Evolutionary conservation across 2,888 invertebrate species (phyloP).

Genomic region (Hipparchia sbordonii): DNA sequence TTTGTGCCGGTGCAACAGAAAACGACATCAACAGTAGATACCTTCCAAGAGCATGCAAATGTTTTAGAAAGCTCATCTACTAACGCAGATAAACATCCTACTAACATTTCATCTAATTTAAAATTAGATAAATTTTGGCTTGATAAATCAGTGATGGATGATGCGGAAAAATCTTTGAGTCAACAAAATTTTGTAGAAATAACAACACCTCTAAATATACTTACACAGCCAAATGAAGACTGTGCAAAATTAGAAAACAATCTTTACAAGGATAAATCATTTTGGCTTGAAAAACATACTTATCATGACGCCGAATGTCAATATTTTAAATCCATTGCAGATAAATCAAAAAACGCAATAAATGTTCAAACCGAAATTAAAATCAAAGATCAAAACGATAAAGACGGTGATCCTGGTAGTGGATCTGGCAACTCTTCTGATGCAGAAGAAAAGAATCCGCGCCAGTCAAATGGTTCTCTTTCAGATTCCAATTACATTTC

Average conservation of each 20-base stretch:
- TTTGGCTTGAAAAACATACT: slow-evolving; percentile 84
- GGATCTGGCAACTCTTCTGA: slow-evolving; percentile 82
- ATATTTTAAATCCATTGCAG: slow-evolving; percentile 81
- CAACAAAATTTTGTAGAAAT: slow-evolving; percentile 35
- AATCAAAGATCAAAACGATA: slow-evolving; percentile 79
- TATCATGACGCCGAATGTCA: slow-evolving; percentile 87
- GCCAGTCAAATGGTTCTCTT: slow-evolving; percentile 53
- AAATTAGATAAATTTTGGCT: slow-evolving; percentile 84
- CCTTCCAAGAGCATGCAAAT: slow-evolving; percentile 11
- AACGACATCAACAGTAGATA: slow-evolving; percentile 10
- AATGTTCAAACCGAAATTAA: slow-evolving; percentile 50
- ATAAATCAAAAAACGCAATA: slow-evolving; percentile 61
- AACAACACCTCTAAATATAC: slow-evolving; percentile 33
- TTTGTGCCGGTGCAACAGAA: background rate
- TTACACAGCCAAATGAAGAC: background rate
- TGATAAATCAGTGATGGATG: slow-evolving; percentile 67
- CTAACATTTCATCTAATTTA: slow-evolving; percentile 64
- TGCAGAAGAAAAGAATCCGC: slow-evolving; percentile 59
- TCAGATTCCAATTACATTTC: slow-evolving; percentile 85
- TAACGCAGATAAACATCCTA: slow-evolving; percentile 55
- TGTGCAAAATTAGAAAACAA: slow-evolving; percentile 54
- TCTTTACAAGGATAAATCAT: slow-evolving; percentile 73
- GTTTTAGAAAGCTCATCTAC: slow-evolving; percentile 41
- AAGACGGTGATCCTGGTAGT: slow-evolving; percentile 84
- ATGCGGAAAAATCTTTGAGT: slow-evolving; percentile 40